Evolutionary conservation across 2,113 vertebrate genomes (phyloP), one percentile per base, ranked within the genome.

Genomic region (Alces alces): DNA sequence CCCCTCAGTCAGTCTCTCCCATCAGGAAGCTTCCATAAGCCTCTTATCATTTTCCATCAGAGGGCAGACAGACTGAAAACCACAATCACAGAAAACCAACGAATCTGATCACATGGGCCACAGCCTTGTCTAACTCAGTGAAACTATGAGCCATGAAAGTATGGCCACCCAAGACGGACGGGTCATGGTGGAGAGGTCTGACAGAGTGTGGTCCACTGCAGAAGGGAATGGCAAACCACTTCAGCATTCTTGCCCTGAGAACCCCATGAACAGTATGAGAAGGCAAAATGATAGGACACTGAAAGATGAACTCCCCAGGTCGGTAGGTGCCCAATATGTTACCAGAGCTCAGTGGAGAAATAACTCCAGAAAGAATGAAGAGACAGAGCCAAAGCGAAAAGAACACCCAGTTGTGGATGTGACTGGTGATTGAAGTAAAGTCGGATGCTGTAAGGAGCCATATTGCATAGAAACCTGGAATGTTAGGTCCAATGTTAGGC

Each of bases 101-200:
- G n/a, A 36, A 23, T 70, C n/a, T 36, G 64, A 70, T 12, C n/a
- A 36, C 64, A 36, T 6, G n/a, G 19, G 11, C 1, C 4, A 36
- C 64, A 70, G 64, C 9, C n/a, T 36, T 70, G n/a, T 70, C n/a
- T 21, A 23, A 70, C 64, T 70, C 64, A 70, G 2, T 36, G 19
- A 70, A 36, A 70, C 64, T 36, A 66, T 36, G n/a, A 70, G 64
- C 17, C 64, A 36, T 23, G 9, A 17, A 2, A 0, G 17, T 36
- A 0, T 17, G 64, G 64, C 17, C 64, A 23, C n/a, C 64, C 64
- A 70, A 70, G 64, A 70, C 0, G 0, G 9, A 21, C 0, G 0
- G 64, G n/a, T 70, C 64, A 36, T 11, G n/a, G 9, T 70, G 9
- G 17, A 21, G 4, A 11, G 17, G 2, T 70, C n/a, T 23, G 19